A percentile compares a stretch with the other conserved stretches of the same genome.
Conservation (phyloP, 2,797 vertebrate species). For the Melanotaenia parkinsoni region DNA sequence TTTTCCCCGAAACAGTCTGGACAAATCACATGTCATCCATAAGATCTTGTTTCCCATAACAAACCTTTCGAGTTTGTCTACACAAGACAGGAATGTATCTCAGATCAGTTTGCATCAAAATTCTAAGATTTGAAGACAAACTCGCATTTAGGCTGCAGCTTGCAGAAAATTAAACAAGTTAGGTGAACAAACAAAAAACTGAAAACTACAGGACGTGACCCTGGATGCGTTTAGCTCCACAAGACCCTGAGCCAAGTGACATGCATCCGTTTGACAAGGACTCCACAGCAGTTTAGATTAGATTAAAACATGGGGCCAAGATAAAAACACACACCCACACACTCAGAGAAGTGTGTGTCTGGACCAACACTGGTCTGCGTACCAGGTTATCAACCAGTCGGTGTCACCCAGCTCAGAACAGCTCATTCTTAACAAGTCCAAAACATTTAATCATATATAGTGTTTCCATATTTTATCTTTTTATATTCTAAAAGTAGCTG, state of each 20-base stretch:
- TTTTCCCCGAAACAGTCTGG: background rate
- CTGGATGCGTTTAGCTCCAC: background rate
- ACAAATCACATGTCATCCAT: background rate
- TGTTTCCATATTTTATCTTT: background rate
- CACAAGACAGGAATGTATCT: background rate
- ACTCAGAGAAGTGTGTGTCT: background rate
- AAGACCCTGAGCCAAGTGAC: background rate
- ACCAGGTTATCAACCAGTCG: background rate
- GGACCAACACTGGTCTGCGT: background rate
- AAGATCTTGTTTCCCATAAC: background rate
- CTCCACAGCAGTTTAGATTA: slow-evolving; percentile 1
- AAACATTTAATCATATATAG: background rate
- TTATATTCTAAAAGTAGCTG: too few species aligned
- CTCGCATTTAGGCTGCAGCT: background rate
- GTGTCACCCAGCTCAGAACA: background rate
- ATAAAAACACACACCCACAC: background rate
- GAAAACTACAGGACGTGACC: too few species aligned
- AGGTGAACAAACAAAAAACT: background rate
- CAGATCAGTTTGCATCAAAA: background rate
- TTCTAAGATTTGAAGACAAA: background rate
- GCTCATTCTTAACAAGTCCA: background rate
- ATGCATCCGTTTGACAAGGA: slow-evolving; percentile 7
- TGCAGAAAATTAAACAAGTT: background rate
- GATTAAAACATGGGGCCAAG: slow-evolving; percentile 11
- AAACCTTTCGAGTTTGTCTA: background rate